Percentiles rank a stretch among this genome's conserved stretches.
Evolutionary conservation across 2,113 vertebrate species (phyloP).

Genomic region (Lagopus muta): DNA sequence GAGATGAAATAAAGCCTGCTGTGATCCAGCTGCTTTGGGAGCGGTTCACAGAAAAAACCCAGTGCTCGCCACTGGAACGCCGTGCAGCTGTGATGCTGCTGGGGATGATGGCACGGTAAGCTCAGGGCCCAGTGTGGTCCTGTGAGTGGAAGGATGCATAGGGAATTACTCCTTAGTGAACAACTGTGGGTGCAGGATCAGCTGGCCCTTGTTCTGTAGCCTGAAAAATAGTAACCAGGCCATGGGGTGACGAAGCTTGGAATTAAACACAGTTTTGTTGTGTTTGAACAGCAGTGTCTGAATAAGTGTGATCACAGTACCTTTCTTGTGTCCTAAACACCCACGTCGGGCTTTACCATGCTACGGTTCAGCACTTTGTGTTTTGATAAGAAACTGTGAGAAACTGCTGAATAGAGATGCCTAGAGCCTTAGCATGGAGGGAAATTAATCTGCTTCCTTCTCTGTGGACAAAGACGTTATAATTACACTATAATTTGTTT

Average conservation of each 20-base stretch:
- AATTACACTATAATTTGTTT: background rate
- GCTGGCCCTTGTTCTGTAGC: background rate
- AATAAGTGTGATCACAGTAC: background rate
- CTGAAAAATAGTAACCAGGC: background rate
- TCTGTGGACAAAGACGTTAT: background rate
- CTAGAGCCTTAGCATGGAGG: background rate
- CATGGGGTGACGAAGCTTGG: background rate
- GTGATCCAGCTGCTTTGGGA: slow-evolving; percentile 94
- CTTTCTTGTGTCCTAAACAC: background rate
- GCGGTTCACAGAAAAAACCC: slow-evolving; percentile 84
- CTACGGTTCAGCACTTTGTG: background rate
- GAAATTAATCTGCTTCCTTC: background rate
- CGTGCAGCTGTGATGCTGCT: slow-evolving; percentile 89
- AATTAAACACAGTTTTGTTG: background rate
- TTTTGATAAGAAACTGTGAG: background rate
- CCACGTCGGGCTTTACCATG: background rate
- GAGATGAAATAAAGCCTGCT: slow-evolving; percentile 83
- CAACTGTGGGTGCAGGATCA: background rate
- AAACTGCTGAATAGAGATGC: slow-evolving; percentile 22
- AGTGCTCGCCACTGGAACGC: slow-evolving; percentile 79
- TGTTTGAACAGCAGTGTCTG: background rate
- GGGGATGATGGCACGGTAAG: slow-evolving; percentile 94
- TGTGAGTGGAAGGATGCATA: background rate
- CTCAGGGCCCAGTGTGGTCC: background rate
- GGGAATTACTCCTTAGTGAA: background rate